phyloP scores from a whole-genome alignment of 2,113 vertebrate species.

The Todiramphus chloris region DNA sequence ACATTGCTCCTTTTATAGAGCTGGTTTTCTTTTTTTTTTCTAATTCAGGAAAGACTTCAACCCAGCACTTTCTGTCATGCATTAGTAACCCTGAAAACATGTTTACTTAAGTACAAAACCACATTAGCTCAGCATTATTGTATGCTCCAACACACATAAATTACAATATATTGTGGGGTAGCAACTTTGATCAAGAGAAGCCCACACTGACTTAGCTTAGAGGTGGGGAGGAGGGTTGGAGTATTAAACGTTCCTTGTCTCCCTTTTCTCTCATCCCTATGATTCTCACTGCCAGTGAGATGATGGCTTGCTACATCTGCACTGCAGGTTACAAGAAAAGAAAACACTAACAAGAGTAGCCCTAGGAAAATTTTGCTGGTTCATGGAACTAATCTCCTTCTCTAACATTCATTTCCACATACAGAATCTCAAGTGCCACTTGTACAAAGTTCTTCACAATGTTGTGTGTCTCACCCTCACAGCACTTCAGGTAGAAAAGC shows the following conservation, averaged over 20 bases:
- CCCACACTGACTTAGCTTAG: constrained; percentile 1
- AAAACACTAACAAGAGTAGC: neutral
- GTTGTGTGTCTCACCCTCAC: rapidly evolving
- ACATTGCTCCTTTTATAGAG: neutral
- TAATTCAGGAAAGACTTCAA: neutral
- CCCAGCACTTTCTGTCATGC: constrained; percentile 41
- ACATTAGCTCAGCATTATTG: constrained; percentile 44
- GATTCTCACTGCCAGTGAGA: neutral
- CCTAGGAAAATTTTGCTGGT: neutral
- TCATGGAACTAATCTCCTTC: neutral
- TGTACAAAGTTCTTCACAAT: rapidly evolving
- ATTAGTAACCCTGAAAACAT: constrained; percentile 40
- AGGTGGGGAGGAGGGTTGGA: neutral
- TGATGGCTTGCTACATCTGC: neutral
- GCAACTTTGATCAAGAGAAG: constrained; percentile 41
- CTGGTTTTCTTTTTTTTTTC: neutral
- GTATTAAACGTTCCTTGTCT: neutral
- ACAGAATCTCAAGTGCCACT: neutral
- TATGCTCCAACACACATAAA: constrained; percentile 38
- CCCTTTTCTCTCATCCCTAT: neutral
- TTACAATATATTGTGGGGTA: constrained; percentile 11
- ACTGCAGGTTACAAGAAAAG: neutral
- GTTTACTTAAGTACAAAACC: constrained; percentile 51
- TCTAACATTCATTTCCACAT: neutral
- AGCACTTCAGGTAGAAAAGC: neutral